Evolutionary conservation across 2,113 vertebrate genomes (phyloP).

Genomic region (Bombycilla garrulus): DNA sequence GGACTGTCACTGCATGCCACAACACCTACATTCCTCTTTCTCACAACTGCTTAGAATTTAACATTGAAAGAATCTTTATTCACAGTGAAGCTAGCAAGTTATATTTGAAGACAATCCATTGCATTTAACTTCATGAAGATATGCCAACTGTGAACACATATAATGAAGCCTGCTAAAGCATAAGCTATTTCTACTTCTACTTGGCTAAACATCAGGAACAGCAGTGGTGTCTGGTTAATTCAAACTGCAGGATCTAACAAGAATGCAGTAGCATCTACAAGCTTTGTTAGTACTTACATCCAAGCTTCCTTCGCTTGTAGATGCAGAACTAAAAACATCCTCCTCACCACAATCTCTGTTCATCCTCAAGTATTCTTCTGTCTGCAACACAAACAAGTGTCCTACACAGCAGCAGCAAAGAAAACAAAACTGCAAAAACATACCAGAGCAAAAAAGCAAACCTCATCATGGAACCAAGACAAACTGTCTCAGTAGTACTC

Average conservation of each 20-base stretch:
- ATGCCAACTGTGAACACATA: accelerated
- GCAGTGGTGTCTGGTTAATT: neutral
- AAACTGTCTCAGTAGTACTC: neutral
- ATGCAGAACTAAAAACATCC: conserved; percentile 51
- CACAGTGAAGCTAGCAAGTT: neutral
- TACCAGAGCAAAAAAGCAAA: neutral
- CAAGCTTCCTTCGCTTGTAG: conserved; percentile 51
- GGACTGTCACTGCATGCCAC: neutral
- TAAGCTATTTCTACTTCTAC: neutral
- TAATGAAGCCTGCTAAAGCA: neutral
- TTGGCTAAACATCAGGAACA: neutral
- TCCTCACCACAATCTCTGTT: conserved; percentile 58
- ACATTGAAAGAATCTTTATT: neutral
- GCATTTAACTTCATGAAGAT: neutral
- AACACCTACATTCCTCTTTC: neutral
- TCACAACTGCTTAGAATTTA: neutral
- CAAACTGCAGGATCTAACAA: neutral
- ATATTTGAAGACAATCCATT: neutral
- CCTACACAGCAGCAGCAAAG: neutral
- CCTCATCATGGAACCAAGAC: neutral
- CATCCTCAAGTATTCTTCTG: conserved; percentile 50
- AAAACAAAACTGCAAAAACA: neutral
- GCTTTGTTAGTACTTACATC: conserved; percentile 70
- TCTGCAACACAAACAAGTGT: conserved; percentile 69
- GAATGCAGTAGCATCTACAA: neutral